Conservation (phyloP, 1,140 invertebrate genomes). For the Tachypleus tridentatus region DNA sequence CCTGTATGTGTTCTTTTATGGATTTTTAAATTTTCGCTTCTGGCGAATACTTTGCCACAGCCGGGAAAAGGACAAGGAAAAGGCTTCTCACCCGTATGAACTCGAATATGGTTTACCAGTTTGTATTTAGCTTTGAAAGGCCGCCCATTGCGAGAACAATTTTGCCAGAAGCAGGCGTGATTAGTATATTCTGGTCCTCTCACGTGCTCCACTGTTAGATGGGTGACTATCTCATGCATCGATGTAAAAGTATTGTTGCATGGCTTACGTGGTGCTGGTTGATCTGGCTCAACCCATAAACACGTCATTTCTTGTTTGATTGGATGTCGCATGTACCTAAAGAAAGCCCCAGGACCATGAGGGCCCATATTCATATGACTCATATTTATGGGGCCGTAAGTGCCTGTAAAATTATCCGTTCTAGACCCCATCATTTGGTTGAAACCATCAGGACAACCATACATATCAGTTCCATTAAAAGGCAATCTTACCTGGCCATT, state of each 20-base stretch:
- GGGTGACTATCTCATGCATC: conserved; percentile 92
- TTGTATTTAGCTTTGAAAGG: conserved; percentile 99
- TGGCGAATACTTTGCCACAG: conserved; percentile 94
- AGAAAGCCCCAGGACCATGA: conserved; percentile 60
- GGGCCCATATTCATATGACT: conserved; percentile 23
- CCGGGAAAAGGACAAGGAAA: conserved; percentile 92
- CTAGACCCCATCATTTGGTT: conserved; percentile 28
- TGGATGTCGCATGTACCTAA: conserved; percentile 68
- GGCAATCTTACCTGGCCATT: conserved; percentile 35
- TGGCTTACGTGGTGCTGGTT: conserved; percentile 55
- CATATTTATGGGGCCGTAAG: conserved; percentile 20
- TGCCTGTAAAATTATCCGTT: conserved; percentile 22
- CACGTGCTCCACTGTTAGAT: conserved; percentile 92
- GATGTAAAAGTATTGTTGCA: conserved; percentile 84
- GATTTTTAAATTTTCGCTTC: conserved; percentile 96
- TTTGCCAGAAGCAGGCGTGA: conserved; percentile 92
- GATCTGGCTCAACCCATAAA: conserved; percentile 80
- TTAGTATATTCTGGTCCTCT: conserved; percentile 93
- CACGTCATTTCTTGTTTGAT: conserved; percentile 80
- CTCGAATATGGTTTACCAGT: conserved; percentile 95
- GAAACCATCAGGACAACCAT: conserved; percentile 31
- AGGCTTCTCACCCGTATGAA: conserved; percentile 98
- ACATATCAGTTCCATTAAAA: conserved; percentile 37
- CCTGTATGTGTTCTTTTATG: conserved; percentile 81
- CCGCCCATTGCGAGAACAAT: conserved; percentile 77